Evolutionary conservation across 2,888 invertebrate species (phyloP).

Genomic region (Plemyria rubiginata): DNA sequence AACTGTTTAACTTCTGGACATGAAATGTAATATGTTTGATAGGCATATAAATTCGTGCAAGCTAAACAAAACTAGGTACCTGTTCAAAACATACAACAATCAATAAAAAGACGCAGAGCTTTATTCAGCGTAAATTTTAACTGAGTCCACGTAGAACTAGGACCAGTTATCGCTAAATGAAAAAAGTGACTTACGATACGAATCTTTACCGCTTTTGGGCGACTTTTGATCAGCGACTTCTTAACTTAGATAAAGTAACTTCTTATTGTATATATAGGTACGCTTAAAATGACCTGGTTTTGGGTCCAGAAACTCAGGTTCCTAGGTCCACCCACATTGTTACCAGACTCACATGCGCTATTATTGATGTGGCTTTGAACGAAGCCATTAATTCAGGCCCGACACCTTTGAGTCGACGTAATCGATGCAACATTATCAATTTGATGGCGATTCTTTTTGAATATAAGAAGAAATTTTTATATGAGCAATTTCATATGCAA

Average conservation of each 20-base stretch:
- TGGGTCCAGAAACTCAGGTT: conserved; percentile 7
- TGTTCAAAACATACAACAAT: not conserved
- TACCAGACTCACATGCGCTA: conserved; percentile 32
- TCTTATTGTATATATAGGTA: not conserved
- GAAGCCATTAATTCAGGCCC: conserved; percentile 49
- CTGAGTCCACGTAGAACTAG: not conserved
- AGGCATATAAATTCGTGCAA: not conserved
- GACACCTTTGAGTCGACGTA: conserved; percentile 48
- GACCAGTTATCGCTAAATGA: too few relatives aligned
- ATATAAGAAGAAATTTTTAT: conserved; percentile 9
- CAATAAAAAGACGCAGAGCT: not conserved
- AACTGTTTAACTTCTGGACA: conserved; percentile 7
- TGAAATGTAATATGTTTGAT: not conserved
- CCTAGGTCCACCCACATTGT: conserved; percentile 43
- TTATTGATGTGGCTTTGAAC: conserved; percentile 51
- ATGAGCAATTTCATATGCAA: not conserved
- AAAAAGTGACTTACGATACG: too few relatives aligned
- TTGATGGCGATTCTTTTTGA: conserved; percentile 29
- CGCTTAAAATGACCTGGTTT: not conserved
- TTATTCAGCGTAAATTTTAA: not conserved
- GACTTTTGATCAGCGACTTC: too few relatives aligned
- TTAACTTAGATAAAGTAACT: too few relatives aligned
- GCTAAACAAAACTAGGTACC: not conserved
- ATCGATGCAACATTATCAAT: conserved; percentile 40
- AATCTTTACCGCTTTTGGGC: too few relatives aligned